A percentile compares a stretch with the other conserved stretches of the same genome.
Conservation (phyloP, 2,113 vertebrate genomes). For the Phaethornis superciliosus region DNA sequence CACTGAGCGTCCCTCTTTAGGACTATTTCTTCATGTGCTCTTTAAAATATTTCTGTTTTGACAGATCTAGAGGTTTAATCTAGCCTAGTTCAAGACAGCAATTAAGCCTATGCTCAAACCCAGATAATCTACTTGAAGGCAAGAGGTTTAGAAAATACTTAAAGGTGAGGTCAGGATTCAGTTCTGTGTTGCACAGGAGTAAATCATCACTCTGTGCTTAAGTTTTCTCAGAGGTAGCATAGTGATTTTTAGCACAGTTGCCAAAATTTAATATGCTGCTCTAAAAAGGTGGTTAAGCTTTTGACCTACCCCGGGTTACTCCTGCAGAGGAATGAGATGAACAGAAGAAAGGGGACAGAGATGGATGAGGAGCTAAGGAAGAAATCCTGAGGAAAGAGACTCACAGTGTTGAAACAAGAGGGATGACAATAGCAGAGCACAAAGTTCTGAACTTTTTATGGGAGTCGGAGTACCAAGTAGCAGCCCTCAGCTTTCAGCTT, state of each 20-base stretch:
- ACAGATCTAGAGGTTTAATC: background rate
- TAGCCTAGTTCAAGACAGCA: constrained; percentile 7
- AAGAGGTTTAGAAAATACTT: background rate
- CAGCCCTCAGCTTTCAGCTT: background rate
- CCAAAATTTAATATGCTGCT: background rate
- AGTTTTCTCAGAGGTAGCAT: background rate
- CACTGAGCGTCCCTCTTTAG: background rate
- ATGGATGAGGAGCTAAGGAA: background rate
- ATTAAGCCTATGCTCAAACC: background rate
- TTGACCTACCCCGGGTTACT: background rate
- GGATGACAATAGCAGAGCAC: background rate
- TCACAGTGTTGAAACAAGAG: background rate
- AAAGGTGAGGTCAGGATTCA: background rate
- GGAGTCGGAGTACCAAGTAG: background rate
- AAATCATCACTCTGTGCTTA: background rate
- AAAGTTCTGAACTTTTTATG: background rate
- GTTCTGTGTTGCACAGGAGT: background rate
- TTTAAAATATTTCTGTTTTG: background rate
- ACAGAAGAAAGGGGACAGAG: background rate
- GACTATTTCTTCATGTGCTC: background rate
- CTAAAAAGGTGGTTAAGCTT: background rate
- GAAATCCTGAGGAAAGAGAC: background rate
- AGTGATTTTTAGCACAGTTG: background rate
- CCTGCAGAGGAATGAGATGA: background rate
- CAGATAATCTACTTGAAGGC: constrained; percentile 19